Percentiles rank a stretch among this genome's conserved stretches.
These are phyloP conservation scores for Ceyx melanurus DNA, from an alignment of 2,113 vertebrate species.

Conservation along the genomic window DNA sequence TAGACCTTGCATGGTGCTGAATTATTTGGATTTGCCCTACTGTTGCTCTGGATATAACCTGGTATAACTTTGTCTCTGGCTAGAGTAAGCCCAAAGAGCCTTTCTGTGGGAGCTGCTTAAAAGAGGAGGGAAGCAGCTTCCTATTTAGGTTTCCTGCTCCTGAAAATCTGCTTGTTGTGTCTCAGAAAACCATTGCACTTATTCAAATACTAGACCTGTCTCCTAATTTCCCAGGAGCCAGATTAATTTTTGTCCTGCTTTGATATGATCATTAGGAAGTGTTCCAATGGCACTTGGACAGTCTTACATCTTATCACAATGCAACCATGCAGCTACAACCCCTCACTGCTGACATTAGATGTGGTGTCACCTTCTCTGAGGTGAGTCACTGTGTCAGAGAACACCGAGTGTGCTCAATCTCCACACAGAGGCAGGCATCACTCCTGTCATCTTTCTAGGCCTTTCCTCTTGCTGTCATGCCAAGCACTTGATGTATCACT, in stretches of 20 bases:
- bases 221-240: background rate
- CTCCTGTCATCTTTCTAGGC: background rate
- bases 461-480: background rate
- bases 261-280: background rate
- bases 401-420: background rate
- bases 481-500: background rate
- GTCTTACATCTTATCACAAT: background rate
- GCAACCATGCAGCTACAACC: background rate
- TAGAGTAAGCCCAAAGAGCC: background rate
- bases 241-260: background rate
- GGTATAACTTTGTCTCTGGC: background rate
- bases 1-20: background rate
- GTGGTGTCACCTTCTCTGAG: background rate
- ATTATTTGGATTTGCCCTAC: background rate
- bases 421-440: accelerated
- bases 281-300: background rate
- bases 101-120: background rate
- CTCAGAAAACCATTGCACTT: background rate
- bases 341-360: background rate
- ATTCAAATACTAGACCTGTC: background rate
- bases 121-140: background rate
- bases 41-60: background rate
- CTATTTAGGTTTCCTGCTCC: background rate
- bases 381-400: accelerated
- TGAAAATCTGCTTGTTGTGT: background rate